Evolutionary conservation across 53 echinoderm and acorn worm genomes (phyloP).

Genomic region (Crossaster papposus): DNA sequence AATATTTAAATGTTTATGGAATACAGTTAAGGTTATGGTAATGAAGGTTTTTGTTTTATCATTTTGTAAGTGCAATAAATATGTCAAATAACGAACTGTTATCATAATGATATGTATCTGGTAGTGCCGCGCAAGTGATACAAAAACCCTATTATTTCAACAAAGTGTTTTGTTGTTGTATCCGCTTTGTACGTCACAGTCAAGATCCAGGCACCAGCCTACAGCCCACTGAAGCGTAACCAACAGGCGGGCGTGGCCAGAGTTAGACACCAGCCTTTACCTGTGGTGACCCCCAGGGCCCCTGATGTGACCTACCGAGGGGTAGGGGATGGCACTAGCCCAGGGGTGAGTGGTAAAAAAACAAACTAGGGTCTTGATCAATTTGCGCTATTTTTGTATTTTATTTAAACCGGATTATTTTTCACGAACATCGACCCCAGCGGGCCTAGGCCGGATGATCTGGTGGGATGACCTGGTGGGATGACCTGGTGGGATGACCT

Average conservation of each 20-base stretch:
- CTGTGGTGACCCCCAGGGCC: conserved; percentile 91
- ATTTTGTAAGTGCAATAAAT: neutral
- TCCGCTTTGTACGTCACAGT: conserved; percentile 51
- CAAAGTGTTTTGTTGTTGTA: neutral
- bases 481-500: too few relatives aligned
- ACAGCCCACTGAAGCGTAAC: conserved; percentile 88
- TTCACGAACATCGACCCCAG: too few relatives aligned
- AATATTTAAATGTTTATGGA: too few relatives aligned
- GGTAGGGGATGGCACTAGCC: conserved; percentile 76
- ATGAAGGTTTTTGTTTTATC: neutral
- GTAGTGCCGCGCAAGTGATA: too few relatives aligned
- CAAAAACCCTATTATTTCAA: neutral
- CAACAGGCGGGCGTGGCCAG: conserved; percentile 69
- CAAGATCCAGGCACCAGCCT: conserved; percentile 92
- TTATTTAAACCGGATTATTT: too few relatives aligned
- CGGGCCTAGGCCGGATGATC: too few relatives aligned
- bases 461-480: too few relatives aligned
- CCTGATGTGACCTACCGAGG: conserved; percentile 93
- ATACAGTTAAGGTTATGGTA: neutral
- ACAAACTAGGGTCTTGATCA: neutral
- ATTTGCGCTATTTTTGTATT: neutral
- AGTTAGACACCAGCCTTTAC: conserved; percentile 85
- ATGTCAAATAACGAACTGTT: too few relatives aligned
- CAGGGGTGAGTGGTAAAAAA: conserved; percentile 73
- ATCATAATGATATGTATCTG: too few relatives aligned